A percentile compares a stretch with the other conserved stretches of the same genome.
These are phyloP conservation scores for Sesia bembeciformis DNA, from an alignment of 2,888 invertebrate genomes.

Conservation along the genomic window DNA sequence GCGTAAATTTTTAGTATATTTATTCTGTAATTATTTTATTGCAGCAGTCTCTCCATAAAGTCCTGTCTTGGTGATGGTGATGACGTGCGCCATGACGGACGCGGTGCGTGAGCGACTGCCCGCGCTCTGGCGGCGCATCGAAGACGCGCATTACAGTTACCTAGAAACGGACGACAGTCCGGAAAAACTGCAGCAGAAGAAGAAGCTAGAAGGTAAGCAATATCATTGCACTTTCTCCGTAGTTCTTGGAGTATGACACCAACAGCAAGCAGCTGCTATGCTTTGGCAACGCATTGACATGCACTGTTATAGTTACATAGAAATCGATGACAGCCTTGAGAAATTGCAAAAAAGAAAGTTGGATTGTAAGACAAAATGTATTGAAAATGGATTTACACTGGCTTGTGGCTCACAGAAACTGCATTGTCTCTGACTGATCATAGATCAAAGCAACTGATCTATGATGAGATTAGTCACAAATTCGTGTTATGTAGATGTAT, in stretches of 20 bases:
- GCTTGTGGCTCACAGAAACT: too few species aligned
- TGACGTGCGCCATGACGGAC: conserved; percentile 56
- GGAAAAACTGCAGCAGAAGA: conserved; percentile 83
- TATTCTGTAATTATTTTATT: background rate
- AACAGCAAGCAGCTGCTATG: conserved; percentile 28
- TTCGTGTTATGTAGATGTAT: too few species aligned
- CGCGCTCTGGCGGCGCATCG: conserved; percentile 82
- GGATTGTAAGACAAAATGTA: too few species aligned
- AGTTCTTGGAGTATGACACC: too few species aligned
- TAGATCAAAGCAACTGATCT: too few species aligned
- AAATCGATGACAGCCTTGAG: conserved; percentile 85
- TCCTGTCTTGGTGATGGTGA: conserved; percentile 47
- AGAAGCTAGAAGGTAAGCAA: conserved; percentile 81
- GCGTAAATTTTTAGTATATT: too few species aligned
- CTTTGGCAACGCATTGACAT: conserved; percentile 83
- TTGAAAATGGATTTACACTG: too few species aligned
- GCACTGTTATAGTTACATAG: conserved; percentile 85
- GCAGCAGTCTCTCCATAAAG: background rate
- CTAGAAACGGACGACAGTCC: conserved; percentile 87
- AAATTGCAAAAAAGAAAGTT: conserved; percentile 81
- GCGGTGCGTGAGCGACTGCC: conserved; percentile 74
- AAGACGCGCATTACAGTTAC: conserved; percentile 84
- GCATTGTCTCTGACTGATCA: too few species aligned
- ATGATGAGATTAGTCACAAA: too few species aligned
- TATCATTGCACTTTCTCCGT: too few species aligned